Base-by-base conservation (phyloP, 2,888 invertebrate genomes). In the Drosophila mayaguana region DNA sequence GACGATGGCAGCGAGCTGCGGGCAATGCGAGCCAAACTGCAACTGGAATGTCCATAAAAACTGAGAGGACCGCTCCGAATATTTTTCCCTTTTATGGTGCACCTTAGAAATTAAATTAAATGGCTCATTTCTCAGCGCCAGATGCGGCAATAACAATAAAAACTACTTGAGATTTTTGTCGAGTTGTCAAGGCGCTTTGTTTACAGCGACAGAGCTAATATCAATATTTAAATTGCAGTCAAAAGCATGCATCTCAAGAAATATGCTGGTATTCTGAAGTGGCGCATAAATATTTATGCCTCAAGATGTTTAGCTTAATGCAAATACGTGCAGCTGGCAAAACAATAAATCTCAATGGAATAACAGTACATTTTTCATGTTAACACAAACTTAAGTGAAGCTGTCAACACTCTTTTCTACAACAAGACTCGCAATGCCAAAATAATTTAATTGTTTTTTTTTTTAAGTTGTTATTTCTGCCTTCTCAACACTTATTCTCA, bases 31-130 rank as follows among this genome's bases (percentile, higher is more conserved):
- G 55, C 46, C 48, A 66, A 63, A 42, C 51, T 64, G 38, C 18
- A 63, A 38, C 51, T 70, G 38, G 18, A 48, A 46, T 28, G 68
- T 32, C 63, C 55, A 48, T 70, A 67, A 50, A 66, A 62, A 65
- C 28, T 38, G 18, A 56, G n/a, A 72, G 46, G 45, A 38, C 60
- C 57, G 32, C 16, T n/a, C 36, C 48, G 68, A 32, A 40, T 20
- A 43, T 50, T 54, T 84, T 69, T 54, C 22, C 7, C 43, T 51
- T 43, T 45, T 63, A 72, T 70, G 78, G 73, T 72, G 63, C 79
- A 69, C 11, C 65, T 60, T 56, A 57, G 38, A 68, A 83, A 81
- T 76, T 65, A 63, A 86, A 81, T 80, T 72, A 76, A 68, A 70
- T 60, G 42, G 36, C 57, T 36, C 28, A 66, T 64, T 60, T 55